Percentiles rank a stretch among this genome's conserved stretches.
These are phyloP conservation scores for Rhabdornis inornatus DNA, from an alignment of 2,113 vertebrate genomes.

Conservation along the genomic window DNA sequence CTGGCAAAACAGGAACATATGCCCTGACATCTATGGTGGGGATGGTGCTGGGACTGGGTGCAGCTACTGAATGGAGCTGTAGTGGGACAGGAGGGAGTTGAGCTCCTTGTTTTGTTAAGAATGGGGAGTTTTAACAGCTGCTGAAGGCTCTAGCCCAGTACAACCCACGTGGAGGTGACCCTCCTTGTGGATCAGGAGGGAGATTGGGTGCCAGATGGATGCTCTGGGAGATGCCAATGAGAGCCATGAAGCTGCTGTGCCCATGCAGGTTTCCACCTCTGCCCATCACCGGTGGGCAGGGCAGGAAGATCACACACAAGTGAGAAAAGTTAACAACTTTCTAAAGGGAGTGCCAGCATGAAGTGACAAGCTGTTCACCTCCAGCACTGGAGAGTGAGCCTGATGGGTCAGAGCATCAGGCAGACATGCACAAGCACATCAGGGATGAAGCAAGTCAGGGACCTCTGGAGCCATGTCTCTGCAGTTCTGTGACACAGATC, in stretches of 20 bases:
- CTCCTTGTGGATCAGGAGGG: neutral
- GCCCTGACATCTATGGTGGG: neutral
- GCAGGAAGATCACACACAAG: neutral
- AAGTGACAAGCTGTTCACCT: neutral
- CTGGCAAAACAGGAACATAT: neutral
- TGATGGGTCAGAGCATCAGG: neutral
- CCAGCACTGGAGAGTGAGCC: neutral
- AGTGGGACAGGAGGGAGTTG: neutral
- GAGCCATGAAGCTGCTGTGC: accelerated
- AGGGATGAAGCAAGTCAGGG: neutral
- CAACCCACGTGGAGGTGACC: accelerated
- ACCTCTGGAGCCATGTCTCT: neutral
- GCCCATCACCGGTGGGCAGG: neutral
- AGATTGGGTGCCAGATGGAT: no score
- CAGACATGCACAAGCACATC: neutral
- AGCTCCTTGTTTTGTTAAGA: neutral
- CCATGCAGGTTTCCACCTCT: neutral
- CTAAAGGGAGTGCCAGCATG: neutral
- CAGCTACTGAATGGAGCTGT: neutral
- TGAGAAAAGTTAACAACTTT: neutral
- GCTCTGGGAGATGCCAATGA: neutral
- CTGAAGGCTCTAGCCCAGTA: neutral
- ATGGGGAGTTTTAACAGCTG: neutral
- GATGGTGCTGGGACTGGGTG: neutral
- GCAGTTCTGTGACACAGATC: neutral